Evolutionary conservation across 2,797 vertebrate species (phyloP), one percentile per base, ranked within the genome.

Genomic region (Nasua narica): DNA sequence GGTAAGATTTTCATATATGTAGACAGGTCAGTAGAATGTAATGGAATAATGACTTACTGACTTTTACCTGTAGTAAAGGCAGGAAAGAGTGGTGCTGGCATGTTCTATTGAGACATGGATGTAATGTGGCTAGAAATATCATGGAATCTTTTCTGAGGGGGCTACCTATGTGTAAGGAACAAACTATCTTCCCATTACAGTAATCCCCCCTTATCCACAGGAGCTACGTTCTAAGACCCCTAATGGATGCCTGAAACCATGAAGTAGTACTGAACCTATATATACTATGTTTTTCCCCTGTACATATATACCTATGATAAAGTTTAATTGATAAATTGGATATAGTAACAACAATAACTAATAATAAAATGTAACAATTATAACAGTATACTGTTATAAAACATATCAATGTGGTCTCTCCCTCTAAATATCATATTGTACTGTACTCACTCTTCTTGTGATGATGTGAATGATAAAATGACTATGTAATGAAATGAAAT

Each of bases 1-100:
- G 13, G 40, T 74, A 70, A 91, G 32, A 78, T 85, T 78, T 87
- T 95, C 62, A 65, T 58, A 35, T 93, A 11, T 79, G n/a, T 35
- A 91, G 16, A 85, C 70, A 14, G 48, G 46, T 54, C 32, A 60
- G 8, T 54, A 90, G 62, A 91, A 91, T 87, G 21, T 83, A 10
- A 77, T 27, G 18, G 48, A 87, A 96, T 83, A 43, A 67, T 70
- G 37, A 11, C 48, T 96, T 56, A 90, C 50, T 96, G 43, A 92
- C 32, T 3, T 92, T 62, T 72, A 58, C 29, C 7, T 52, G 58
- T 50, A 78, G 29, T 76, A 32, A 65, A 90, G 21, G 40, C 60
- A 90, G 67, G 95, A 90, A 91, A 84, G 9, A 11, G 35, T 37
- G 56, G 43, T 43, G 4, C 56, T 89, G 32, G 7, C 81, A 46